Conservation (phyloP, 2,113 vertebrate genomes). For the Nesoenas mayeri region DNA sequence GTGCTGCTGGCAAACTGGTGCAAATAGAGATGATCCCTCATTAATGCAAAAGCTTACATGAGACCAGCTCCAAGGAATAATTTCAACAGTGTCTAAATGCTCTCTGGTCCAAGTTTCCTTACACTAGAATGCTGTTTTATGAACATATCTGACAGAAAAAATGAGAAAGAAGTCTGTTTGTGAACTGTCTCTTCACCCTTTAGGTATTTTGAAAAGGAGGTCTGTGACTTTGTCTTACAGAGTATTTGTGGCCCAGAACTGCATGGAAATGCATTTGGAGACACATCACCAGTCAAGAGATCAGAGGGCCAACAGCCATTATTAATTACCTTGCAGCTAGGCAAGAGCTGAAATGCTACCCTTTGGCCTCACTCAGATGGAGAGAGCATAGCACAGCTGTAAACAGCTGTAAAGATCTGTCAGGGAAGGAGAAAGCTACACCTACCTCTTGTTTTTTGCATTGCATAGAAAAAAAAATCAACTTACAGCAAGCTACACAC, state of each 20-base stretch:
- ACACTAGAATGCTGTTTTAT: neutral
- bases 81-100: neutral
- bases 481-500: accelerated
- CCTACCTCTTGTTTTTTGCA: neutral
- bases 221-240: neutral
- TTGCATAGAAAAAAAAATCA: neutral
- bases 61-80: slow-evolving; percentile 22
- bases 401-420: neutral
- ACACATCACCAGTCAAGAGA: neutral
- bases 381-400: neutral
- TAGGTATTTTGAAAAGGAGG: neutral
- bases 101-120: neutral
- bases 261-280: neutral
- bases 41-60: slow-evolving; percentile 8
- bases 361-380: accelerated
- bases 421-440: neutral
- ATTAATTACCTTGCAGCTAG: neutral
- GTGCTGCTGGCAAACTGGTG: neutral
- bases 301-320: neutral
- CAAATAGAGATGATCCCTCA: slow-evolving; percentile 35
- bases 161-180: neutral
- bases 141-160: neutral
- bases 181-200: neutral
- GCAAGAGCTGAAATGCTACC: neutral
- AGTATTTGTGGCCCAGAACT: neutral